These are phyloP conservation scores for Clanis bilineata DNA, from an alignment of 2,888 invertebrate species.

Conservation along the genomic window DNA sequence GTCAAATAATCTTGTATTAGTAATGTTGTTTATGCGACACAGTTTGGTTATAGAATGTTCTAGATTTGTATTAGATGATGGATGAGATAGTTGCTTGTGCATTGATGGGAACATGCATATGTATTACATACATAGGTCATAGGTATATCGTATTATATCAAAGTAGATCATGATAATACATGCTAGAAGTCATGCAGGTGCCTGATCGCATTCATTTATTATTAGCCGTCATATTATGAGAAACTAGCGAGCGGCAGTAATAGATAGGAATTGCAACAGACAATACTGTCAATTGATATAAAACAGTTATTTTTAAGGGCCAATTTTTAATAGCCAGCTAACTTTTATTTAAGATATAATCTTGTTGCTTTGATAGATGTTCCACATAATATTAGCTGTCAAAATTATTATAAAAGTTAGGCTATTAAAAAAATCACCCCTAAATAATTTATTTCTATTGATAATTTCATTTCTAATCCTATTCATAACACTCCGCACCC, in stretches of 20 bases:
- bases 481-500: too few species aligned
- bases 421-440: too few species aligned
- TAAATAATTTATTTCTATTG: too few species aligned
- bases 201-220: neutral
- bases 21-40: conserved; percentile 22
- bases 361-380: too few species aligned
- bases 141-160: neutral
- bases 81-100: neutral
- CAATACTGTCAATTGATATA: too few species aligned
- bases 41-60: neutral
- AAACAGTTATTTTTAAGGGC: too few species aligned
- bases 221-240: neutral
- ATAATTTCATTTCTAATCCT: too few species aligned
- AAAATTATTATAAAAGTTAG: too few species aligned
- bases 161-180: neutral
- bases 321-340: too few species aligned
- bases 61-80: neutral
- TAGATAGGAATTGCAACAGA: too few species aligned
- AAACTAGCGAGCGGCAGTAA: neutral
- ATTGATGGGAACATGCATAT: neutral
- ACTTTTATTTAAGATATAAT: too few species aligned
- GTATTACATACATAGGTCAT: neutral
- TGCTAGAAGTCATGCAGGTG: neutral
- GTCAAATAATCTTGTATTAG: conserved; percentile 70
- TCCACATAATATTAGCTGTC: too few species aligned